Conservation (phyloP, 2,888 invertebrate genomes). For the Limnephilus marmoratus region DNA sequence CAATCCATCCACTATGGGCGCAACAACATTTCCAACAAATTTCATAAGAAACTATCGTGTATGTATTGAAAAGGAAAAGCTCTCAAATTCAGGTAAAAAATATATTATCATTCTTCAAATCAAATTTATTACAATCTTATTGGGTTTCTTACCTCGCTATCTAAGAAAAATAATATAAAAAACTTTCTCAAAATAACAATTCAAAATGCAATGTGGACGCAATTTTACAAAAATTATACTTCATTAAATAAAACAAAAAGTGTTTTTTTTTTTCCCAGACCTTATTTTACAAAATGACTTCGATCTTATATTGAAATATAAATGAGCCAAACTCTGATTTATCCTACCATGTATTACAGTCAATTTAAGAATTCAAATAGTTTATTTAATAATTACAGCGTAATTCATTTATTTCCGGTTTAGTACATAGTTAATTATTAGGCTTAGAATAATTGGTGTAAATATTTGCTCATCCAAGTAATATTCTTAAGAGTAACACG, state of each 20-base stretch:
- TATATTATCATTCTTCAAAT: conserved; percentile 40
- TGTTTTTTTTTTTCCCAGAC: not conserved
- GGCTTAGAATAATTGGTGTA: conserved; percentile 64
- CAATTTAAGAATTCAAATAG: conserved; percentile 78
- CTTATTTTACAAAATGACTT: not conserved
- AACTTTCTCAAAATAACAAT: not conserved
- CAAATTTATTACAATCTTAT: conserved; percentile 12
- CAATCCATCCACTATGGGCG: conserved; percentile 61
- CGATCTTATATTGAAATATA: conserved; percentile 38
- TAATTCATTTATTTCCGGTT: conserved; percentile 72
- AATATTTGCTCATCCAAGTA: conserved; percentile 47
- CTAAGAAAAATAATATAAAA: conserved; percentile 36
- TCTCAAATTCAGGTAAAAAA: conserved; percentile 31
- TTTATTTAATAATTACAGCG: conserved; percentile 80
- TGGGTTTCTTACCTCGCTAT: conserved; percentile 21
- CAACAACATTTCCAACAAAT: conserved; percentile 60
- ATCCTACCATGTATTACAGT: conserved; percentile 58
- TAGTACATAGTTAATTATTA: conserved; percentile 51
- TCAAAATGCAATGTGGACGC: conserved; percentile 40
- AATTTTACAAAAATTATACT: conserved; percentile 32
- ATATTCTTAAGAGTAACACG: conserved; percentile 50
- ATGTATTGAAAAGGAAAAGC: conserved; percentile 36
- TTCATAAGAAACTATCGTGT: conserved; percentile 44
- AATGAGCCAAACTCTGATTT: conserved; percentile 50
- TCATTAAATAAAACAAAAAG: not conserved